phyloP scores from a whole-genome alignment of 2,888 invertebrate genomes.

The Griposia aprilina region DNA sequence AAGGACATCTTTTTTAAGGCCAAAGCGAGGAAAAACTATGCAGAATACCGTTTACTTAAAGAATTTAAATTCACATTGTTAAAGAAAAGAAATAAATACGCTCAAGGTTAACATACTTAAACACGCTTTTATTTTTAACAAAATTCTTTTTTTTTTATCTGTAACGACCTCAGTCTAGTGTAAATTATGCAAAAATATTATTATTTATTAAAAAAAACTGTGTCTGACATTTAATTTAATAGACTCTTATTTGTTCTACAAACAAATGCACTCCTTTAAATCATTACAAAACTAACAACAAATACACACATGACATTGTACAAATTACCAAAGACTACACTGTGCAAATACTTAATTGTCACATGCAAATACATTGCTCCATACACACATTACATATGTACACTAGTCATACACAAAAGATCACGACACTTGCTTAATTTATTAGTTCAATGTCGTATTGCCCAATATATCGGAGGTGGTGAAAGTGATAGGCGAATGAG shows the following conservation, averaged over 20 bases:
- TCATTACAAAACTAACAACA: slow-evolving; percentile 18
- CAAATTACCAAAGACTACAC: slow-evolving; percentile 58
- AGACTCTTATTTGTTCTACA: not conserved
- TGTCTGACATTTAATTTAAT: slow-evolving; percentile 22
- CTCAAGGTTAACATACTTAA: slow-evolving; percentile 17
- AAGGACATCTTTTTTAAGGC: not conserved
- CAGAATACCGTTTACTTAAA: not conserved
- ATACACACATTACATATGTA: slow-evolving; percentile 35
- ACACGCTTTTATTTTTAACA: not conserved
- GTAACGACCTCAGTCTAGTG: not conserved
- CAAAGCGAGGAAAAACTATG: not conserved
- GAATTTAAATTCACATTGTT: not conserved
- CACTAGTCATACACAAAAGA: slow-evolving; percentile 47
- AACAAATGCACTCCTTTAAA: slow-evolving; percentile 11
- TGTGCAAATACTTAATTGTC: slow-evolving; percentile 65
- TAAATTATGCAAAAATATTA: slow-evolving; percentile 1
- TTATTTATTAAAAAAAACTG: not conserved
- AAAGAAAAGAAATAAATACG: slow-evolving; percentile 23
- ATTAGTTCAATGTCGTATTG: slow-evolving; percentile 81
- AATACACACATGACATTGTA: slow-evolving; percentile 54
- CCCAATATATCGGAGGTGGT: slow-evolving; percentile 31
- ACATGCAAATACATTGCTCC: slow-evolving; percentile 58
- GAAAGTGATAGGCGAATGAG: slow-evolving; percentile 27
- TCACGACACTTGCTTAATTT: slow-evolving; percentile 76
- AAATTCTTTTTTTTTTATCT: not conserved